These are phyloP conservation scores for Ornithoptera priamus DNA, from an alignment of 2,888 invertebrate species.

Conservation along the genomic window DNA sequence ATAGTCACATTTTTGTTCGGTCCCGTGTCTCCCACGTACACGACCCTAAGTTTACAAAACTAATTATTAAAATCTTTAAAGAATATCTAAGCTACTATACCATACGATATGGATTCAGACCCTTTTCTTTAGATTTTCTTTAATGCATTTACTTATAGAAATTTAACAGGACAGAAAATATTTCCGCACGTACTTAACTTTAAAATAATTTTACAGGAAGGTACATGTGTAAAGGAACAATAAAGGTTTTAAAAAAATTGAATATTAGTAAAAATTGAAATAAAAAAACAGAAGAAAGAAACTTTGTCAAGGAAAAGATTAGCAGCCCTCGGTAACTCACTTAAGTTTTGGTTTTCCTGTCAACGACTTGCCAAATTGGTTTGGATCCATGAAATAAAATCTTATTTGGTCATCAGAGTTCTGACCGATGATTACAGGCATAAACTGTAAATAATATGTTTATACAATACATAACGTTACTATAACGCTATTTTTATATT, in stretches of 20 bases:
- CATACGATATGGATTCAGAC: too few relatives aligned
- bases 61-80: too few relatives aligned
- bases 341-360: constrained; percentile 82
- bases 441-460: constrained; percentile 56
- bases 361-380: constrained; percentile 79
- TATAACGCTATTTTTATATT: not conserved
- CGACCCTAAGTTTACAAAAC: constrained; percentile 49
- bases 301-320: not conserved
- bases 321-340: constrained; percentile 59
- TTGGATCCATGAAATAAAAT: constrained; percentile 78
- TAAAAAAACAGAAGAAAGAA: not conserved
- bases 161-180: not conserved
- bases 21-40: constrained; percentile 67
- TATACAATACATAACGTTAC: not conserved
- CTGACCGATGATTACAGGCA: constrained; percentile 69
- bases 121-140: not conserved
- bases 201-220: not conserved
- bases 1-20: constrained; percentile 69
- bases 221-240: not conserved
- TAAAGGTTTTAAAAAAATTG: not conserved
- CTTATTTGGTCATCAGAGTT: constrained; percentile 71
- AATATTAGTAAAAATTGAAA: not conserved
- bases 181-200: not conserved
- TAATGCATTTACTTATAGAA: not conserved
- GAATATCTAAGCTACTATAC: too few relatives aligned